A percentile compares a stretch with the other conserved stretches of the same genome.
phyloP scores from a whole-genome alignment of 2,888 invertebrate species.

The Thecocarcelia acutangulata region DNA sequence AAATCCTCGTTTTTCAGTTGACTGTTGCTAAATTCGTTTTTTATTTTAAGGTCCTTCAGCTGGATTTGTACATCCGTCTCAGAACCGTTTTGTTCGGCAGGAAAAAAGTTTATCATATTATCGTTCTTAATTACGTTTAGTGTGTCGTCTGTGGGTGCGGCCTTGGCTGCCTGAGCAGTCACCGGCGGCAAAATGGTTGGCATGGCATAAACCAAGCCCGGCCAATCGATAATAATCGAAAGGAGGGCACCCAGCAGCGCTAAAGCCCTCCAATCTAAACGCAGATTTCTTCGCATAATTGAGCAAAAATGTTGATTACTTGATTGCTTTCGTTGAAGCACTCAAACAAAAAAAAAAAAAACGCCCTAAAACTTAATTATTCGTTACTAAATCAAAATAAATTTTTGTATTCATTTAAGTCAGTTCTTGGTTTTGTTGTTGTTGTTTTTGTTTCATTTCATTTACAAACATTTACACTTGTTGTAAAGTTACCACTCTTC shows the following conservation, averaged over 20 bases:
- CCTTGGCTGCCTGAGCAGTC: slow-evolving; percentile 50
- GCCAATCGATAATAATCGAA: slow-evolving; percentile 79
- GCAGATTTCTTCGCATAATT: slow-evolving; percentile 80
- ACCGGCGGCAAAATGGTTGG: slow-evolving; percentile 73
- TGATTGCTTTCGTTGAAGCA: slow-evolving; percentile 51
- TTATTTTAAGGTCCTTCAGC: slow-evolving; percentile 11
- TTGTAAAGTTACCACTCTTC: slow-evolving; percentile 25
- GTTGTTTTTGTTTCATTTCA: slow-evolving; percentile 1
- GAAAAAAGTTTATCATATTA: slow-evolving; percentile 52
- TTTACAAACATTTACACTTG: slow-evolving; percentile 17
- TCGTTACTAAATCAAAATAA: slow-evolving; percentile 35
- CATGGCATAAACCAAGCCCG: slow-evolving; percentile 77
- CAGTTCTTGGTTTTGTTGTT: slow-evolving; percentile 14
- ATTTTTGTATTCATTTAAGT: background rate
- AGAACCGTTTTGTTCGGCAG: slow-evolving; percentile 4
- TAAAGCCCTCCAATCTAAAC: slow-evolving; percentile 81
- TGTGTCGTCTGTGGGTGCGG: slow-evolving; percentile 50
- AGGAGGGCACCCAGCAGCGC: slow-evolving; percentile 82
- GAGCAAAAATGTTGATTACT: slow-evolving; percentile 70
- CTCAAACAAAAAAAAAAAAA: too few species aligned
- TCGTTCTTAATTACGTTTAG: slow-evolving; percentile 65
- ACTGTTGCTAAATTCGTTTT: slow-evolving; percentile 46
- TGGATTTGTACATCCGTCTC: slow-evolving; percentile 7
- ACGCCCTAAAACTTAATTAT: slow-evolving; percentile 55
- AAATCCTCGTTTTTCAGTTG: slow-evolving; percentile 17